A percentile compares a stretch with the other conserved stretches of the same genome.
These are phyloP conservation scores for Eupsilia transversa DNA, from an alignment of 2,888 invertebrate genomes.

Conservation along the genomic window DNA sequence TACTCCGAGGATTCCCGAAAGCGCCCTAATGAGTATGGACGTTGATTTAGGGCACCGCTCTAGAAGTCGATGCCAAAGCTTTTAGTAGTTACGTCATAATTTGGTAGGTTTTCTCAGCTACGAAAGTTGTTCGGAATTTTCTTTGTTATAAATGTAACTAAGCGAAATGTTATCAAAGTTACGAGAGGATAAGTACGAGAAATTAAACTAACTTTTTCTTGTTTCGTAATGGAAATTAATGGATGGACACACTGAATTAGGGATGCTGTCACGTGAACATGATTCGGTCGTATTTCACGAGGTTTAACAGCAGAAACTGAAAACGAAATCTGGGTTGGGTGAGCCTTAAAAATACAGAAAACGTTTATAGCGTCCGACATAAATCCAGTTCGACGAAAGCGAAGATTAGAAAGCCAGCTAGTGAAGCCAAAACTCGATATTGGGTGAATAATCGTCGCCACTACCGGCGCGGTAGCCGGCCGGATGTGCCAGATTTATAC, in stretches of 20 bases:
- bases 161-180: constrained; percentile 59
- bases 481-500: constrained; percentile 90
- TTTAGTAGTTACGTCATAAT: constrained; percentile 79
- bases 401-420: constrained; percentile 88
- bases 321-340: constrained; percentile 42
- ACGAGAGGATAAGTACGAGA: constrained; percentile 51
- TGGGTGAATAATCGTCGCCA: constrained; percentile 90
- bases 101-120: constrained; percentile 66
- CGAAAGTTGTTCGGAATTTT: constrained; percentile 65
- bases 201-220: constrained; percentile 56
- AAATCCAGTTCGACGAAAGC: constrained; percentile 85
- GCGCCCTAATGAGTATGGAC: constrained; percentile 77
- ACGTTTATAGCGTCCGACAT: constrained; percentile 73
- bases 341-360: constrained; percentile 66
- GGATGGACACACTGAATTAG: constrained; percentile 52
- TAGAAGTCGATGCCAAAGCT: constrained; percentile 71
- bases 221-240: constrained; percentile 65
- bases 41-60: constrained; percentile 75
- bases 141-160: constrained; percentile 53
- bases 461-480: constrained; percentile 89
- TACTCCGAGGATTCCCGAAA: constrained; percentile 72
- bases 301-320: constrained; percentile 31
- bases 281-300: constrained; percentile 51
- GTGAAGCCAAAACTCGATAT: constrained; percentile 91
- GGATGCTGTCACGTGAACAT: constrained; percentile 52